Evolutionary conservation across 2,888 invertebrate species (phyloP), one percentile per base, ranked within the genome.

Genomic region (Carcina quercana): DNA sequence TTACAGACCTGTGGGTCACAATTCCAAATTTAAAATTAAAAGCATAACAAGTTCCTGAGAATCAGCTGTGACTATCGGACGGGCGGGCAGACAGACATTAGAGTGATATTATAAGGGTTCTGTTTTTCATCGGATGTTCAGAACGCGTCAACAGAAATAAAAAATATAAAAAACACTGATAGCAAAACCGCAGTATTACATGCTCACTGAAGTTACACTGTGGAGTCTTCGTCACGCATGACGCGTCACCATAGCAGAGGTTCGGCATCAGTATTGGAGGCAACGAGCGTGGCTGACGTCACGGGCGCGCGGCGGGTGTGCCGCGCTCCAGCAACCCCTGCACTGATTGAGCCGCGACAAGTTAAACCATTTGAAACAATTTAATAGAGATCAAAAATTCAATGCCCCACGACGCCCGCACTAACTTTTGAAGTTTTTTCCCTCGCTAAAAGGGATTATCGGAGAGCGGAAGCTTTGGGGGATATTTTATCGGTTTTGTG

Each of bases 351-450:
- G 78, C 76, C 75, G 83, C 83, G 83, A 82, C 83, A 83, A 83
- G 83, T 83, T 83, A 82, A 83, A 83, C 83, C 70, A 83, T 83
- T 83, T 83, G 83, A 83, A 83, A 83, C 83, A 83, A 83, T 83
- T 83, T 83, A 83, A 83, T 83, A 83, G 80, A 83, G 83, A 83
- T 83, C 83, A 83, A 83, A 82, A 82, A 83, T 80, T 76, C 68
- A 61, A 63, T 52, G 61, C 75, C 80, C 76, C 68, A 69, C 66
- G 49, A 50, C 64, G 64, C 78, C 74, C 76, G 75, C 75, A 79
- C 82, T 78, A 83, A 83, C 83, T 82, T 83, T 83, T 83, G 83
- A 83, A 83, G 83, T 80, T 82, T 79, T n/a, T 82, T 80, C 75
- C 80, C 83, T 68, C 73, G 66, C 72, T 80, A 82, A 83, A n/a